Base-by-base conservation (phyloP, 1,140 invertebrate genomes). In the Drosophila nigrodunni region DNA sequence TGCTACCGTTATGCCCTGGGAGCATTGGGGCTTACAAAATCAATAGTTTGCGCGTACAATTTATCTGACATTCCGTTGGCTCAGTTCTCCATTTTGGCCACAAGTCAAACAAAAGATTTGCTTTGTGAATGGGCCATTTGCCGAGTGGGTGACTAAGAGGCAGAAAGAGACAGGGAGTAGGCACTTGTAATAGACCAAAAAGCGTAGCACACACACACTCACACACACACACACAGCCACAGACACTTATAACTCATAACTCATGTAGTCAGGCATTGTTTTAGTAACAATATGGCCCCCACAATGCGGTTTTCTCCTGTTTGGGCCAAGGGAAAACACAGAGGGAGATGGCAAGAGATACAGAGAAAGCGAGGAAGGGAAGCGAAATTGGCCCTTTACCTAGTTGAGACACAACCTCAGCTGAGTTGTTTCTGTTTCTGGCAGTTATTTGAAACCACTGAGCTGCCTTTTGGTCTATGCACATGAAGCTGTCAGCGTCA, bases 361-460 rank as follows among this genome's bases (percentile, higher is more conserved):
- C 25, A 30, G 25, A 5, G 25, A 0, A 30, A 30, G 6, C 2
- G 25, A 30, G 39, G 39, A 4, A 41, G 10, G 39, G 18, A 58
- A 57, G 76, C 55, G 25, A 30, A 62, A 78, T 66, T 78, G 61
- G 39, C 49, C 70, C 62, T 66, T 60, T 70, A 69, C 75, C 79
- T 82, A 58, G 71, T 57, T 58, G 59, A 30, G 55, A 15, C 68
- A 25, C 61, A 67, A 49, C 55, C 59, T 55, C 18, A 7, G 46
- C 55, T 59, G 11, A 25, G n/a, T 7, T 18, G 34, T 43, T 59
- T 52, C 79, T 88, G 83, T 55, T 54, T 44, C 52, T 82, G 85
- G 74, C 83, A 87, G 85, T 83, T 88, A 87, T 87, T 72, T 44
- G 83, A 88, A 80, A 88, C 83, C 83, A 83, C 80, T 73, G 83